Evolutionary conservation across 2,888 invertebrate genomes (phyloP).

Genomic region (Maniola hyperantus): DNA sequence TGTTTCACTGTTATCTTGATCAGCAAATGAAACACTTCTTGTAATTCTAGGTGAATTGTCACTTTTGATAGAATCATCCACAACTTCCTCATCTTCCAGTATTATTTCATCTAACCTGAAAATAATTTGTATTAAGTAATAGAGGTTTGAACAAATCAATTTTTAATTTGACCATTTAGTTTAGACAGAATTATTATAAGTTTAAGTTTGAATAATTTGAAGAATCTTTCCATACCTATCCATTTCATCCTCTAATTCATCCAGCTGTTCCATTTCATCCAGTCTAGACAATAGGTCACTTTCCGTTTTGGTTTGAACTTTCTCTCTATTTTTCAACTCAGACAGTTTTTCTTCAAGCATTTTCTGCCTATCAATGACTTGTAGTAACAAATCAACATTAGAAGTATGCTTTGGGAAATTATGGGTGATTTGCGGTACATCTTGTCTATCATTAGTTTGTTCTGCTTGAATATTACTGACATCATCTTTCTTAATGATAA

Average conservation of each 20-base stretch:
- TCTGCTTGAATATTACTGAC: conserved; percentile 27
- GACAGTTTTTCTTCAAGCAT: conserved; percentile 59
- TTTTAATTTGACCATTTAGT: too few species aligned
- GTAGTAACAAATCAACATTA: conserved; percentile 58
- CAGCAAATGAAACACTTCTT: conserved; percentile 67
- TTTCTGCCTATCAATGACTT: conserved; percentile 65
- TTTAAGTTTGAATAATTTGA: too few species aligned
- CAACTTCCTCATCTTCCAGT: conserved; percentile 48
- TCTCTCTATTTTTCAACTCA: conserved; percentile 60
- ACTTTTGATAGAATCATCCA: conserved; percentile 31
- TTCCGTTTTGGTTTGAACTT: conserved; percentile 54
- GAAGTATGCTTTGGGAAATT: conserved; percentile 42
- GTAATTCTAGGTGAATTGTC: conserved; percentile 29
- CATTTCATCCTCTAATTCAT: conserved; percentile 82
- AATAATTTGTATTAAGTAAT: conserved; percentile 9
- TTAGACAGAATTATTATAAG: too few species aligned
- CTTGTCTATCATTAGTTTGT: conserved; percentile 29
- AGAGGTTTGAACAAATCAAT: neutral
- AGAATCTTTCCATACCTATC: conserved; percentile 60
- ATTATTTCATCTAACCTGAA: conserved; percentile 62
- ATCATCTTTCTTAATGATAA: conserved; percentile 45
- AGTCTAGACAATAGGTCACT: conserved; percentile 72
- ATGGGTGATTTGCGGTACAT: conserved; percentile 33
- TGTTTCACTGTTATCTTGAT: conserved; percentile 65
- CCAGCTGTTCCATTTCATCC: conserved; percentile 80